Base-by-base conservation (phyloP, 2,113 vertebrate genomes). In the Lophochroa leadbeateri region DNA sequence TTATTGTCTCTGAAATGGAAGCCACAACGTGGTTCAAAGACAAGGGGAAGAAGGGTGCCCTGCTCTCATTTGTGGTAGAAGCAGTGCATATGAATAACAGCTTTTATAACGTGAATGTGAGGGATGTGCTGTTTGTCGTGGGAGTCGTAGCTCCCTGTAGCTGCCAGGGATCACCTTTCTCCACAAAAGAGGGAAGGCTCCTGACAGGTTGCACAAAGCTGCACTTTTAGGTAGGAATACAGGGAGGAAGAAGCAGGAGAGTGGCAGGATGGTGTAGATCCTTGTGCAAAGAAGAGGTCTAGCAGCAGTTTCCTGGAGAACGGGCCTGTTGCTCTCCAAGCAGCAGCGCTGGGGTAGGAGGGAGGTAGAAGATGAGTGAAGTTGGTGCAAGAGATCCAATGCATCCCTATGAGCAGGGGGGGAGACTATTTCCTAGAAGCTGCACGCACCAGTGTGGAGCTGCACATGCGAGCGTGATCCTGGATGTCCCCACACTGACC, bases 401-500 rank as follows among this genome's bases (percentile, higher is more conserved):
- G 18, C 17, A 1, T 10, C 46, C 52, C 35, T 2, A 1, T 8
- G 55, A 58, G 71, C 55, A 18, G 28, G 0, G 10, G 25, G 13
- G 37, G 39, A 55, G 31, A 2, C 11, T 11, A 16, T 11, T 33
- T 18, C 44, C 35, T 41, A 11, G 64, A 41, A 69, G 68, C 11
- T 23, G 49, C 8, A 3, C n/a, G 9, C 28, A 3, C 5, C 4
- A 8, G 17, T 10, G 13, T 6, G 2, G 60, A 74, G 52, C 60
- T 8, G 44, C 27, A 4, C 39, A 1, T 7, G 2, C 4, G 27
- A 53, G n/a, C 1, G 1, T 4, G 44, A 27, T 8, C 41, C 70
- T 11, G 46, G 57, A 9, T 1, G 1, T 35, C 37, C 37, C 1
- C 2, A 4, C 20, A 4, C 18, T 7, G 0, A 28, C 6, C 39